A percentile compares a stretch with the other conserved stretches of the same genome.
These are phyloP conservation scores for Priocnemis perturbator DNA, from an alignment of 2,888 invertebrate species.

Conservation along the genomic window DNA sequence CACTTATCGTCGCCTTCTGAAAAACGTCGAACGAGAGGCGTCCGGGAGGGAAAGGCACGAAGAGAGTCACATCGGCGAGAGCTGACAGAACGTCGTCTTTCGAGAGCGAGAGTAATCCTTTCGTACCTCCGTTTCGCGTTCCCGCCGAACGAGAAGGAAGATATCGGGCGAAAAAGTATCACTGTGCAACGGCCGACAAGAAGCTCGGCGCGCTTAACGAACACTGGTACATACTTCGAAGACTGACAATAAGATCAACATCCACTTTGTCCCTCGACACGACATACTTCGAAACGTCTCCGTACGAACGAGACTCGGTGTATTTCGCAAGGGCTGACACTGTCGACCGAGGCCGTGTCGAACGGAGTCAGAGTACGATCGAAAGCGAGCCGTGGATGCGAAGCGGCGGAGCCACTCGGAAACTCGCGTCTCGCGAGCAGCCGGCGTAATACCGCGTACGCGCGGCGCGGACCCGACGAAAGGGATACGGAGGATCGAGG, in stretches of 20 bases:
- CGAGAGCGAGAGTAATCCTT: too few relatives aligned
- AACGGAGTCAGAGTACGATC: constrained; percentile 17
- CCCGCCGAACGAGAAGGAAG: too few relatives aligned
- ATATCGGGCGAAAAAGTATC: not conserved
- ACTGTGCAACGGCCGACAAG: not conserved
- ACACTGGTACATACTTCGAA: not conserved
- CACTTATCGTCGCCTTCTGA: too few relatives aligned
- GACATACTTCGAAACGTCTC: too few relatives aligned
- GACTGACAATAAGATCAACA: too few relatives aligned
- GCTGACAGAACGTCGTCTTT: too few relatives aligned
- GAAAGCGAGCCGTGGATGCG: constrained; percentile 19
- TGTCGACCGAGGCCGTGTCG: not conserved
- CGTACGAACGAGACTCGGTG: too few relatives aligned
- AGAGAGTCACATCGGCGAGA: too few relatives aligned
- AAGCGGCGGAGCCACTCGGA: constrained; percentile 42
- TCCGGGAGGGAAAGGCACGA: too few relatives aligned
- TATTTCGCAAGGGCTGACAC: not conserved
- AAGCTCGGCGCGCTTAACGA: not conserved
- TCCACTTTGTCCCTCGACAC: not conserved
- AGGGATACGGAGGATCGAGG: constrained; percentile 20
- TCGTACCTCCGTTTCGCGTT: not conserved
- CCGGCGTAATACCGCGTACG: constrained; percentile 51
- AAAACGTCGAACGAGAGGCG: too few relatives aligned
- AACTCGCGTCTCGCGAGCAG: constrained; percentile 52
- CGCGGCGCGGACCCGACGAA: constrained; percentile 30